phyloP scores from a whole-genome alignment of 30 jellyfish, hydroid and myxozoan species.

The Hydra vulgaris region DNA sequence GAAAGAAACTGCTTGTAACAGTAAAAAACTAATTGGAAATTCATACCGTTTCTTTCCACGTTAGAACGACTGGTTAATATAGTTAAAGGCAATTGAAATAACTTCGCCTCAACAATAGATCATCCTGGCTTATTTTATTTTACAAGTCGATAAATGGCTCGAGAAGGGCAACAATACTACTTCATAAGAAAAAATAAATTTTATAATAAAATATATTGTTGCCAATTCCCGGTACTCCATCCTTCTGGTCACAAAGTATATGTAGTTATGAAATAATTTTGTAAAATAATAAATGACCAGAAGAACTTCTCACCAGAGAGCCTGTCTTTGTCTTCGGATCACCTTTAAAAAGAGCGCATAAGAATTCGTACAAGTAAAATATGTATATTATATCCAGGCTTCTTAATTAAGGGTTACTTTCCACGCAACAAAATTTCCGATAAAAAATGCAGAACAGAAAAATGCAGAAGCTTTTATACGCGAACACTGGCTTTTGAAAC shows the following conservation, averaged over 20 bases:
- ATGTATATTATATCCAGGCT: too few species aligned
- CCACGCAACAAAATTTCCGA: too few species aligned
- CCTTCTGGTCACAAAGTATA: slow-evolving; percentile 23
- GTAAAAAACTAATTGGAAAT: neutral
- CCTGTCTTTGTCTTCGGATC: slow-evolving; percentile 5
- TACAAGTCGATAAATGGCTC: slow-evolving; percentile 4
- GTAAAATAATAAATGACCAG: slow-evolving; percentile 12
- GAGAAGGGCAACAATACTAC: neutral
- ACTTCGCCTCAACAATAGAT: too few species aligned
- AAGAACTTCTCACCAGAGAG: slow-evolving; percentile 42
- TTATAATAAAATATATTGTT: neutral
- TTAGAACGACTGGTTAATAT: too few species aligned
- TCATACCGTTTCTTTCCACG: neutral
- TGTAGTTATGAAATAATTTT: neutral
- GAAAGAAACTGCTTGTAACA: too few species aligned
- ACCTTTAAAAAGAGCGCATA: neutral
- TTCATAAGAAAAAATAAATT: neutral
- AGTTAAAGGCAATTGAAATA: too few species aligned
- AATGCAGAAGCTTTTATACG: too few species aligned
- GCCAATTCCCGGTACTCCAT: slow-evolving; percentile 30
- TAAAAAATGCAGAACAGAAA: too few species aligned
- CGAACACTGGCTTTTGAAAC: too few species aligned
- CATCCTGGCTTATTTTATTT: too few species aligned
- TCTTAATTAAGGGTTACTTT: too few species aligned
- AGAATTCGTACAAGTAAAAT: neutral